Conservation (phyloP, 1,140 invertebrate species). For the Prorops nasuta region DNA sequence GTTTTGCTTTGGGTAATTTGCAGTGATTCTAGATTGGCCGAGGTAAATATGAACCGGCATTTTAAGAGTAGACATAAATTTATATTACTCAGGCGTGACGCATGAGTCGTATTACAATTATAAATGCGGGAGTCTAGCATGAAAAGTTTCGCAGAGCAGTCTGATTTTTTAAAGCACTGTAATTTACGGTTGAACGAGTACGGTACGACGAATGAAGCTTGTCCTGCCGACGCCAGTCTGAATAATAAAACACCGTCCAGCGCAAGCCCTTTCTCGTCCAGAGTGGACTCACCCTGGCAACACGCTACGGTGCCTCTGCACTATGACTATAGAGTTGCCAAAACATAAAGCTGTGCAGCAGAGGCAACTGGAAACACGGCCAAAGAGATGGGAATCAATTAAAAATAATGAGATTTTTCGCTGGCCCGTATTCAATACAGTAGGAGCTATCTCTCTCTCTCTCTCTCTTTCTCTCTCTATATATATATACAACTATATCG, state of each 20-base stretch:
- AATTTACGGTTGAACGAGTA: constrained; percentile 1
- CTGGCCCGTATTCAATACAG: too few species aligned
- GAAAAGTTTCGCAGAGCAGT: background rate
- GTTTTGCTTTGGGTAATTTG: background rate
- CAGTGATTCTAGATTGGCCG: background rate
- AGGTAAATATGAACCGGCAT: background rate
- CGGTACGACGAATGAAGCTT: background rate
- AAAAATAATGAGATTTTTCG: background rate
- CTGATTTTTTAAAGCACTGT: constrained; percentile 2
- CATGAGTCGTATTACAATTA: background rate
- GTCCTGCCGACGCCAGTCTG: background rate
- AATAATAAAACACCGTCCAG: constrained; percentile 2
- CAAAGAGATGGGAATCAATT: background rate
- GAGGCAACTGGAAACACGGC: background rate
- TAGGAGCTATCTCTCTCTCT: too few species aligned
- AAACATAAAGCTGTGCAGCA: background rate
- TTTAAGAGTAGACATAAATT: background rate
- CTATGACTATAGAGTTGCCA: background rate
- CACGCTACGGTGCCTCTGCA: background rate
- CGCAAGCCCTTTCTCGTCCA: background rate
- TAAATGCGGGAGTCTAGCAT: background rate
- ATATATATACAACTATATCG: too few species aligned
- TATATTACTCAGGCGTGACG: background rate
- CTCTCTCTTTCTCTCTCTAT: too few species aligned
- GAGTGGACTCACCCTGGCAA: background rate